Conservation (phyloP, 2,888 invertebrate species). For the Litoditis marina region DNA sequence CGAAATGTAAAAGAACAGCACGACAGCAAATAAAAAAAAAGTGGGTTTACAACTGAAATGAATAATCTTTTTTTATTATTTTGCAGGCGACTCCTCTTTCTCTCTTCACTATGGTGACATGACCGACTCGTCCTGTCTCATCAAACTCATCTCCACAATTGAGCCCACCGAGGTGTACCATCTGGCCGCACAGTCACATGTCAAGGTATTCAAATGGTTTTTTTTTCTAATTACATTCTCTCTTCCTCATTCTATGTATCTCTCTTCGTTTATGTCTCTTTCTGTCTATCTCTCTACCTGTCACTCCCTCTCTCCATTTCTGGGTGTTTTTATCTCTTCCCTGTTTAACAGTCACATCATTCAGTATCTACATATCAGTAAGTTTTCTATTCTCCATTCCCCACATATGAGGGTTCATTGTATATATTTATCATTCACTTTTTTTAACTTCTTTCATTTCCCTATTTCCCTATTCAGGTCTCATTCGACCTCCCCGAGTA, state of each 20-base stretch:
- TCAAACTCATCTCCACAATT: constrained; percentile 77
- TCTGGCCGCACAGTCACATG: constrained; percentile 96
- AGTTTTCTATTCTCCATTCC: too few relatives aligned
- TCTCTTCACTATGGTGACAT: constrained; percentile 96
- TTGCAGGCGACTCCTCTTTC: constrained; percentile 68
- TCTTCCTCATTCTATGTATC: background rate
- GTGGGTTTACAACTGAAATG: too few relatives aligned
- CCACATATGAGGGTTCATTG: too few relatives aligned
- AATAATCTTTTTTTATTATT: background rate
- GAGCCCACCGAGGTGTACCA: constrained; percentile 93
- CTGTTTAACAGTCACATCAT: too few relatives aligned
- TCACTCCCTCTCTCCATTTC: background rate
- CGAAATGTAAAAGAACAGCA: too few relatives aligned
- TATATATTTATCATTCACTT: too few relatives aligned
- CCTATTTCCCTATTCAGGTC: constrained; percentile 67
- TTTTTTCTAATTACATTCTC: background rate
- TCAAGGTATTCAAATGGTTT: constrained; percentile 72
- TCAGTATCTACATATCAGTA: too few relatives aligned
- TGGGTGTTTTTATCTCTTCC: background rate
- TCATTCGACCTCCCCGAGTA: constrained; percentile 98
- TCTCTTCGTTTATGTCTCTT: background rate
- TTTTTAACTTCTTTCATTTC: background rate
- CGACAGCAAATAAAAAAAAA: too few relatives aligned
- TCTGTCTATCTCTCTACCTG: background rate
- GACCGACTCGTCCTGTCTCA: constrained; percentile 92